Conservation (phyloP, 2,797 vertebrate genomes). For the Sebastes ruberrimus region DNA sequence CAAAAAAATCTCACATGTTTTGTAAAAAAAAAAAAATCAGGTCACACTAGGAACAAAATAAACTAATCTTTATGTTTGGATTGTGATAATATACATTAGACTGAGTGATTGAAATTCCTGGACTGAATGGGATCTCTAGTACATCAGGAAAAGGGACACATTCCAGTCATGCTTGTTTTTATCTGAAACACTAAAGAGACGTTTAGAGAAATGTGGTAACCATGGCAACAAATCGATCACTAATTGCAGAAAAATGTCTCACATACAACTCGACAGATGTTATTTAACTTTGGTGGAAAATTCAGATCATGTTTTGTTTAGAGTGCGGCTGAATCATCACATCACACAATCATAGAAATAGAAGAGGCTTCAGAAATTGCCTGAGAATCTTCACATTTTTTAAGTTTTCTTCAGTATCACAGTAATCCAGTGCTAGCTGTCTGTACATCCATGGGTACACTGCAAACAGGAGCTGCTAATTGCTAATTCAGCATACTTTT, state of each 20-base stretch:
- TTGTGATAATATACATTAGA: neutral
- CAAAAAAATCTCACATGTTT: neutral
- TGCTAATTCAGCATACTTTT: neutral
- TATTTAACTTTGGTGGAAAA: neutral
- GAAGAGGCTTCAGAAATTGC: neutral
- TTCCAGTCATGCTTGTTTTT: neutral
- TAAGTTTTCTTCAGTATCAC: neutral
- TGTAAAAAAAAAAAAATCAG: neutral
- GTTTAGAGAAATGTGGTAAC: neutral
- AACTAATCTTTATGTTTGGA: neutral
- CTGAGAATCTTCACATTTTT: neutral
- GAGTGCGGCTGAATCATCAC: neutral
- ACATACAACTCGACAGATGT: neutral
- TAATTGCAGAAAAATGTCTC: too few relatives aligned
- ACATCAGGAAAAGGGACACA: neutral
- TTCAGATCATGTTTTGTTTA: neutral
- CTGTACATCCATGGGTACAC: too few relatives aligned
- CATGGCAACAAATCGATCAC: neutral
- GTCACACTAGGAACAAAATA: conserved; percentile 3
- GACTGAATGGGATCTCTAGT: neutral
- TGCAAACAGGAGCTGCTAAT: neutral
- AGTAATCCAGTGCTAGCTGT: neutral
- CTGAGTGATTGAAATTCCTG: neutral
- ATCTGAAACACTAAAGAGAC: neutral
- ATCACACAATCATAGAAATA: neutral